These are phyloP conservation scores for Petaurus breviceps DNA, from an alignment of 2,113 vertebrate genomes.

Conservation along the genomic window DNA sequence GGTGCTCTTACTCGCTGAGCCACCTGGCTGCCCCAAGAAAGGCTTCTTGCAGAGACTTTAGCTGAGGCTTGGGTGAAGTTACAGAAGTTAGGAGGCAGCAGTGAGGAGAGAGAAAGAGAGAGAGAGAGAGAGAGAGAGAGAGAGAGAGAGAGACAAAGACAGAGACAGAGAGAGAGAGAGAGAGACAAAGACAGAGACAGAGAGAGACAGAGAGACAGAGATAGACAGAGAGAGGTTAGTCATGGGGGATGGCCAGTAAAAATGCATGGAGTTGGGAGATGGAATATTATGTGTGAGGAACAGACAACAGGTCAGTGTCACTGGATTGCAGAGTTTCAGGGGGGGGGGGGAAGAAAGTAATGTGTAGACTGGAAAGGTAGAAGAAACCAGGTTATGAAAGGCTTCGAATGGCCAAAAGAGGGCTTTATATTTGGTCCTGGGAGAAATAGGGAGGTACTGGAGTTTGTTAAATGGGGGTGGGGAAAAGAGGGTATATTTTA, in stretches of 20 bases:
- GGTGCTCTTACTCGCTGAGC: no score
- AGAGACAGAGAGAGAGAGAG: no score
- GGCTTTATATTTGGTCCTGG: neutral
- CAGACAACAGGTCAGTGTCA: neutral
- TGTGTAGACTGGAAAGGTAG: neutral
- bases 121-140: no score
- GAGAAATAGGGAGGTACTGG: neutral
- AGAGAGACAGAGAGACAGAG: no score
- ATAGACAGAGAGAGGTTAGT: neutral
- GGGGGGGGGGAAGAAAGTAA: neutral
- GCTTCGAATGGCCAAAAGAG: neutral
- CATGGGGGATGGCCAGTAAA: neutral
- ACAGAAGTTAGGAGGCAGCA: neutral
- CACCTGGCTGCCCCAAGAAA: no score
- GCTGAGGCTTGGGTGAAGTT: neutral
- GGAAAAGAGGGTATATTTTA: neutral
- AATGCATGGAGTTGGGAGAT: neutral
- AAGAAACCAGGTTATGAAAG: neutral
- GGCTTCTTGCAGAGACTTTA: neutral
- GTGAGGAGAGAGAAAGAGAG: neutral
- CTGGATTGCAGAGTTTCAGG: no score
- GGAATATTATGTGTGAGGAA: neutral
- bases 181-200: no score
- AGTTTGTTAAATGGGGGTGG: neutral
- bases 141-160: no score